Evolutionary conservation across 2,797 vertebrate species (phyloP).

Genomic region (Dendrocincla tyrannina): DNA sequence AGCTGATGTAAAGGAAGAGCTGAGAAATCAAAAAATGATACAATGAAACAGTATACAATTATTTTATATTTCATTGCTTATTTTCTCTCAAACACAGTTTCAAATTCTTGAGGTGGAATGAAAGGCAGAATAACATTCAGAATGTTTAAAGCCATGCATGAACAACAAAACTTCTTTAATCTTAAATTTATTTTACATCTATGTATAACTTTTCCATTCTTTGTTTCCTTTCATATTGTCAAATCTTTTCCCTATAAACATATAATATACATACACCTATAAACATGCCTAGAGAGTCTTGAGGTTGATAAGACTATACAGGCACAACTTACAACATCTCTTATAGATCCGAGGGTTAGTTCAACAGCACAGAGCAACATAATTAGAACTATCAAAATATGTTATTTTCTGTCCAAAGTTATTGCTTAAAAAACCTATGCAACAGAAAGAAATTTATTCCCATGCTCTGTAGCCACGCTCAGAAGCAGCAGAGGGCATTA

Average conservation of each 20-base stretch:
- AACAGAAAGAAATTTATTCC: neutral
- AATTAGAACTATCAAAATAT: neutral
- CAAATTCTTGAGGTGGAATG: neutral
- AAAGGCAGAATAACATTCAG: neutral
- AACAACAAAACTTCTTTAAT: rapidly evolving
- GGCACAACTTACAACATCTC: neutral
- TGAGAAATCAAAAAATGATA: neutral
- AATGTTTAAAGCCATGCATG: neutral
- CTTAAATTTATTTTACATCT: neutral
- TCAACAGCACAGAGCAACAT: neutral
- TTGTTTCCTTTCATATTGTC: neutral
- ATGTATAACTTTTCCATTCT: rapidly evolving
- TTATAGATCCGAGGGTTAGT: neutral
- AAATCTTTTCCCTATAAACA: neutral
- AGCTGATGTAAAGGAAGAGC: neutral
- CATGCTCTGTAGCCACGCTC: neutral
- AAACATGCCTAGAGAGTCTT: neutral
- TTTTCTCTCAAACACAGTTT: neutral
- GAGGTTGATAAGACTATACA: neutral
- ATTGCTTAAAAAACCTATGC: neutral
- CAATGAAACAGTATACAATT: neutral
- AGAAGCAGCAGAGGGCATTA: neutral
- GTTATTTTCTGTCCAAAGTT: neutral
- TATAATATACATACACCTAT: neutral
- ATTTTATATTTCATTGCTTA: neutral